Conservation (phyloP, 2,797 vertebrate species). For the Anas bahamensis region DNA sequence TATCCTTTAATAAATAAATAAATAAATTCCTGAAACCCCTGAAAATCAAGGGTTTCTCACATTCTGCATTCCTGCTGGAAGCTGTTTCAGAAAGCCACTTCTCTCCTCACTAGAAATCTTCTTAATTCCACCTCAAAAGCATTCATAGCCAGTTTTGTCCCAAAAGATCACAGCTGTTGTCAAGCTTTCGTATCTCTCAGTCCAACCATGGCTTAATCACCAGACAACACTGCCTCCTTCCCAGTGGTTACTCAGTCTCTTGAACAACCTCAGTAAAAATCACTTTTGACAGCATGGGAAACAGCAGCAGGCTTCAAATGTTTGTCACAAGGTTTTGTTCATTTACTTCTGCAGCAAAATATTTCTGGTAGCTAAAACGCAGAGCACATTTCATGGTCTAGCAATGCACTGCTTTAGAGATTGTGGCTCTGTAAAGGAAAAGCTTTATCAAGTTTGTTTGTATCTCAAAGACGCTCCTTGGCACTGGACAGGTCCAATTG, state of each 20-base stretch:
- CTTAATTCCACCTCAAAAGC: not conserved
- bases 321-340: not conserved
- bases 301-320: not conserved
- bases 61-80: not conserved
- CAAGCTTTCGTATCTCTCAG: not conserved
- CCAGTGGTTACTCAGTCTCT: not conserved
- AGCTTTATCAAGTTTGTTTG: constrained; percentile 37
- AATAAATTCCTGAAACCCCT: not conserved
- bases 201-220: not conserved
- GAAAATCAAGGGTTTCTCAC: not conserved
- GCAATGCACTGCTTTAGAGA: constrained; percentile 12
- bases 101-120: not conserved
- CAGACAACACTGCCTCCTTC: not conserved
- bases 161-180: not conserved
- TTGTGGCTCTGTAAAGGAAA: not conserved
- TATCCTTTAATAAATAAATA: not conserved
- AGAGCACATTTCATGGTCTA: constrained; percentile 35
- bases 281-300: not conserved
- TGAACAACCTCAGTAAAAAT: not conserved
- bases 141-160: not conserved
- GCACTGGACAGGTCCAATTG: constrained; percentile 35
- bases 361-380: not conserved
- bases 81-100: not conserved
- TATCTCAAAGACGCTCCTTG: constrained; percentile 32
- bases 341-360: constrained; percentile 7